A percentile compares a stretch with the other conserved stretches of the same genome.
Evolutionary conservation across 2,888 invertebrate genomes (phyloP).

Genomic region (Therioaphis trifolii): DNA sequence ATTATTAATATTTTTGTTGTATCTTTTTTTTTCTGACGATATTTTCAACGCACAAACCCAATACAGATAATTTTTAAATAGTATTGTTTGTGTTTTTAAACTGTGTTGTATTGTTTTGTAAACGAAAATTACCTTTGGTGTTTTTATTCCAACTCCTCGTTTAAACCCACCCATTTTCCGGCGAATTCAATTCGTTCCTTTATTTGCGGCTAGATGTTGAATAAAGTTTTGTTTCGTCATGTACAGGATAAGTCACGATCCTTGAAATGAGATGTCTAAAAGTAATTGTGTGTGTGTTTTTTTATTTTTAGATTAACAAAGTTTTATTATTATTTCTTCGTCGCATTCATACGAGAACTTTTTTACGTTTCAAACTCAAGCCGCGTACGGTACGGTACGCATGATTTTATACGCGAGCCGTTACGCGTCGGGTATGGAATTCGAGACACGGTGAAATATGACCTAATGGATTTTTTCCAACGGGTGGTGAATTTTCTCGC

Average conservation of each 20-base stretch:
- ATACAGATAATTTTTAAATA: no score
- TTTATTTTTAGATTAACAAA: neutral
- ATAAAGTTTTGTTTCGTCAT: conserved; percentile 2
- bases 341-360: neutral
- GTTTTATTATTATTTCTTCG: neutral
- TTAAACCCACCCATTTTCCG: neutral
- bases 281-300: neutral
- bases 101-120: no score
- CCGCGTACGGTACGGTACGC: no score
- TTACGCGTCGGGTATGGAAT: neutral
- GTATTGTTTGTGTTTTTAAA: no score
- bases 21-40: no score
- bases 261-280: conserved; percentile 12
- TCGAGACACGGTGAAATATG: neutral
- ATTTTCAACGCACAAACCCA: no score
- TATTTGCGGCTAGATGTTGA: neutral
- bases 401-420: neutral
- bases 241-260: neutral
- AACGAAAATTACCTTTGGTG: no score
- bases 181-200: conserved; percentile 6
- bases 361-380: neutral
- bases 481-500: no score
- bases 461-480: no score
- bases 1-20: no score
- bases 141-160: no score